Conservation (phyloP, 2,113 vertebrate genomes). For the Hucho hucho region DNA sequence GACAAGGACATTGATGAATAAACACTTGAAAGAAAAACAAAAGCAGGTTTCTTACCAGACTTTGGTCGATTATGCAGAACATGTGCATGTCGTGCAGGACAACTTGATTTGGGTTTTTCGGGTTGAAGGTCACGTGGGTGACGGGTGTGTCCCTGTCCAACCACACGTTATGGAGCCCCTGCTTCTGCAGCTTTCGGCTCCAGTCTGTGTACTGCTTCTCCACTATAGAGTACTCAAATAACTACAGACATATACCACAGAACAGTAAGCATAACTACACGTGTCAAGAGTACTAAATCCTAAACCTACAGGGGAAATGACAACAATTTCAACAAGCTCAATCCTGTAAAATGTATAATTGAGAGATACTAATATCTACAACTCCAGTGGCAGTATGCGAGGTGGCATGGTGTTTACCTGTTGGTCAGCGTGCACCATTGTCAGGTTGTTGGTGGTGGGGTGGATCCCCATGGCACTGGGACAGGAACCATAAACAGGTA, state of each 20-base stretch:
- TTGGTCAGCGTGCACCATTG: slow-evolving; percentile 85
- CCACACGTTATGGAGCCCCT: slow-evolving; percentile 84
- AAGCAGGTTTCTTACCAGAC: slow-evolving; percentile 75
- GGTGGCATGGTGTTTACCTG: slow-evolving; percentile 72
- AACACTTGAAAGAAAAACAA: too few species aligned
- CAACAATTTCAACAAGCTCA: too few species aligned
- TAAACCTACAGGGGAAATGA: too few species aligned
- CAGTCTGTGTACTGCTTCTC: slow-evolving; percentile 85
- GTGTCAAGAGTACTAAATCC: not conserved
- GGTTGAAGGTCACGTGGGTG: slow-evolving; percentile 84
- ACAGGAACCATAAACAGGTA: slow-evolving; percentile 83
- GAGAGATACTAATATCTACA: too few species aligned
- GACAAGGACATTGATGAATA: too few species aligned
- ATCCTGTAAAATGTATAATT: too few species aligned
- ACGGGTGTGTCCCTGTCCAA: slow-evolving; percentile 86
- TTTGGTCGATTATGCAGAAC: slow-evolving; percentile 92
- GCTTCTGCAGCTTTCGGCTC: slow-evolving; percentile 83
- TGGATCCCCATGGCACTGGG: slow-evolving; percentile 86
- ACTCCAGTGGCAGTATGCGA: too few species aligned
- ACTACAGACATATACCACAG: slow-evolving; percentile 57
- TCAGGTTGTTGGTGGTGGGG: slow-evolving; percentile 80
- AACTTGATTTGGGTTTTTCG: slow-evolving; percentile 77
- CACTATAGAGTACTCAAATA: slow-evolving; percentile 86
- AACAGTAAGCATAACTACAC: not conserved
- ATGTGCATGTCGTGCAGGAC: slow-evolving; percentile 88